These are phyloP conservation scores for Octodonta nipae DNA, from an alignment of 2,888 invertebrate genomes.

Conservation along the genomic window DNA sequence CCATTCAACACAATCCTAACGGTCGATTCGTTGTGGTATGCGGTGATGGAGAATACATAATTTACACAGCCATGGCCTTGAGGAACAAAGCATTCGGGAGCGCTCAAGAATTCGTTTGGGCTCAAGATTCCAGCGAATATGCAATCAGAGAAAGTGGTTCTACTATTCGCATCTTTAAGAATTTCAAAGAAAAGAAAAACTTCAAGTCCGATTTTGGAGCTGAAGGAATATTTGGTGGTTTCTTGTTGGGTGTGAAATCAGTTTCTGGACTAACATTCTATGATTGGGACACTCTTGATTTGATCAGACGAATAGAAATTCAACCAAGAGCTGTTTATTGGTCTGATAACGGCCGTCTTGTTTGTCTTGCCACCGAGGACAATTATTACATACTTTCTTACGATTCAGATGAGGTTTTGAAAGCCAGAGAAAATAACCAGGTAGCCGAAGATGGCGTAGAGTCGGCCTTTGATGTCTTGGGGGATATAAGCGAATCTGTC, in stretches of 20 bases:
- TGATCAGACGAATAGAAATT: slow-evolving; percentile 92
- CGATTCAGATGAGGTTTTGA: slow-evolving; percentile 67
- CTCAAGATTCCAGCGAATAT: slow-evolving; percentile 86
- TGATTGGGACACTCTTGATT: slow-evolving; percentile 89
- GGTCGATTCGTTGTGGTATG: slow-evolving; percentile 91
- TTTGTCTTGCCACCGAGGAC: slow-evolving; percentile 89
- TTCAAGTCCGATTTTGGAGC: slow-evolving; percentile 95
- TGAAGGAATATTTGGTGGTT: slow-evolving; percentile 51
- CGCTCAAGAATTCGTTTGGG: slow-evolving; percentile 99
- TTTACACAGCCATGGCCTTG: slow-evolving; percentile 98
- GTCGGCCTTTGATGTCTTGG: slow-evolving; percentile 94
- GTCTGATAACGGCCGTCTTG: slow-evolving; percentile 89
- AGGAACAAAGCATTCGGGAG: slow-evolving; percentile 97
- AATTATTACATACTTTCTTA: slow-evolving; percentile 88
- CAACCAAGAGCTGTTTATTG: slow-evolving; percentile 87
- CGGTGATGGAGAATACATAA: slow-evolving; percentile 98
- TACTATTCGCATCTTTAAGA: slow-evolving; percentile 87
- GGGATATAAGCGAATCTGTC: slow-evolving; percentile 81
- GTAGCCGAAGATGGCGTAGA: slow-evolving; percentile 87
- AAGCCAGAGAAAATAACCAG: slow-evolving; percentile 62
- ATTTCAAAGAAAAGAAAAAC: slow-evolving; percentile 92
- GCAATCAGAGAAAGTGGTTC: slow-evolving; percentile 75
- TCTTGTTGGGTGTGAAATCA: slow-evolving; percentile 59
- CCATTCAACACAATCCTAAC: slow-evolving; percentile 95
- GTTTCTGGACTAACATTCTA: slow-evolving; percentile 88